Evolutionary conservation across 2,113 vertebrate species (phyloP).

Genomic region (Scophthalmus maximus): DNA sequence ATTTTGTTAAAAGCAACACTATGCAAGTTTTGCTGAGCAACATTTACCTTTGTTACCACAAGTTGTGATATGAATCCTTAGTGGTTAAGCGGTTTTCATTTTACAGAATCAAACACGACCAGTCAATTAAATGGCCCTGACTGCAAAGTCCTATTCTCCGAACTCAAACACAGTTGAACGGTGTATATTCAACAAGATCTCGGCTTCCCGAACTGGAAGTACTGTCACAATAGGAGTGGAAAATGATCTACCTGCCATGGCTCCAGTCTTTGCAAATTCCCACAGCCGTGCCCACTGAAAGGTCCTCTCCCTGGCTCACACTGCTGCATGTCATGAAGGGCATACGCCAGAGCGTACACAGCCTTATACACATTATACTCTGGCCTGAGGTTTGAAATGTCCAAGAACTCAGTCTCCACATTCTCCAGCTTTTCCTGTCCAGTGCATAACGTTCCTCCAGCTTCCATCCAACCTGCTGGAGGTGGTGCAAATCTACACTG

Average conservation of each 20-base stretch:
- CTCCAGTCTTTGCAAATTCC: constrained; percentile 59
- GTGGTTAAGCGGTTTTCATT: too few relatives aligned
- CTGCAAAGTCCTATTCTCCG: too few relatives aligned
- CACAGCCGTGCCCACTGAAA: constrained; percentile 70
- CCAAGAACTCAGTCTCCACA: constrained; percentile 46
- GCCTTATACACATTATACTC: constrained; percentile 14
- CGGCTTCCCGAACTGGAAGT: too few relatives aligned
- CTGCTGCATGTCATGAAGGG: constrained; percentile 67
- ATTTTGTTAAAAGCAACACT: too few relatives aligned
- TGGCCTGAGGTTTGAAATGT: constrained; percentile 55
- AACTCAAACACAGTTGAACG: too few relatives aligned
- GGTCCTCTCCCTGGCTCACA: constrained; percentile 76
- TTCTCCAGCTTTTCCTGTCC: constrained; percentile 63
- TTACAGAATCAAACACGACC: too few relatives aligned
- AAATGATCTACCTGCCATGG: constrained; percentile 76
- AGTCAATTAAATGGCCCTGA: too few relatives aligned
- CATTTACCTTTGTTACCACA: too few relatives aligned
- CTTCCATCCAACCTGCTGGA: background rate
- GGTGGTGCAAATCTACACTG: constrained; percentile 63
- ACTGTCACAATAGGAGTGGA: too few relatives aligned
- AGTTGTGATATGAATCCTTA: too few relatives aligned
- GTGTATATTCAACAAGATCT: too few relatives aligned
- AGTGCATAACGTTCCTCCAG: constrained; percentile 49
- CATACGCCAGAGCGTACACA: constrained; percentile 63
- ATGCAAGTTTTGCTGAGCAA: too few relatives aligned